Evolutionary conservation across 2,888 invertebrate genomes (phyloP).

Genomic region (Callosobruchus maculatus): DNA sequence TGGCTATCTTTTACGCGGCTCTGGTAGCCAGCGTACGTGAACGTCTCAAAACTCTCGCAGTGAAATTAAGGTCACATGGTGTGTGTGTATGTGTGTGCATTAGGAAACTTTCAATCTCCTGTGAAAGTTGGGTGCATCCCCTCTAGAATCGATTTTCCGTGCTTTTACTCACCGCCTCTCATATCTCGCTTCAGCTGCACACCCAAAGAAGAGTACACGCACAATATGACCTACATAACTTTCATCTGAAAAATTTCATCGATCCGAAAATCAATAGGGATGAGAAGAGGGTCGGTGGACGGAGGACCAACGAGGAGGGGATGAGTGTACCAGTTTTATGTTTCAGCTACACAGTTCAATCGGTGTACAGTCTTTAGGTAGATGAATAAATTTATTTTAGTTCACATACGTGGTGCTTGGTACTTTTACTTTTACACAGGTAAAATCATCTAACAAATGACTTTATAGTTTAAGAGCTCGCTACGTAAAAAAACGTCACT

Average conservation of each 20-base stretch:
- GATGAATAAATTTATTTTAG: no score
- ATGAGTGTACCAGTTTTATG: not conserved
- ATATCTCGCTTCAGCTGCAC: not conserved
- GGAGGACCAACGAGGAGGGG: not conserved
- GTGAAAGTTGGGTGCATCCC: not conserved
- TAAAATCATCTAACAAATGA: no score
- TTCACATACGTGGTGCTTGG: no score
- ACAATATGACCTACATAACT: conserved; percentile 8
- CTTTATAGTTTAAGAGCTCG: no score
- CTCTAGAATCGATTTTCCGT: not conserved
- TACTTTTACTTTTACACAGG: no score
- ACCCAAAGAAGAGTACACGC: not conserved
- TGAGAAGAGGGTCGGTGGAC: conserved; percentile 7
- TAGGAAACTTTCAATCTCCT: not conserved
- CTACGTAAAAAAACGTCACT: no score
- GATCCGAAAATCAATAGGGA: conserved; percentile 26
- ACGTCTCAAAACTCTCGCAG: not conserved
- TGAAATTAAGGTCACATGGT: not conserved
- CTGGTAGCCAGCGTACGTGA: not conserved
- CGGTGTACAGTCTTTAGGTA: no score
- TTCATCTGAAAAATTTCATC: conserved; percentile 25
- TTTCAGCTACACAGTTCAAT: not conserved
- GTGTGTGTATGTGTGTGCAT: not conserved
- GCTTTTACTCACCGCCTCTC: not conserved
- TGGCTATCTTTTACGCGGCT: no score